Conservation (phyloP, 2,888 invertebrate species). For the Orthosia incerta region DNA sequence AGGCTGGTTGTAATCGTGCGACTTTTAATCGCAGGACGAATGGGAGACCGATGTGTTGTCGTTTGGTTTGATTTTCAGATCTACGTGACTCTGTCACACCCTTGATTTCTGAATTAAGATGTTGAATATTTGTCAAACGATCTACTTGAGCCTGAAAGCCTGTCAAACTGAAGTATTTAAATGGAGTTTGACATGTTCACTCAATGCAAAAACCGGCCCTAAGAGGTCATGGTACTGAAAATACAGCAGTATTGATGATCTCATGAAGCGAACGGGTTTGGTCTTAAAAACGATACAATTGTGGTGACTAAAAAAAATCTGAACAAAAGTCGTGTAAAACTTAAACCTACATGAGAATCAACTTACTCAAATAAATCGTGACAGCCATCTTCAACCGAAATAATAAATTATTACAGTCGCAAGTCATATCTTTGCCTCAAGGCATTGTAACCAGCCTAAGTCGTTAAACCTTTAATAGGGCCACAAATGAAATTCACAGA, state of each 20-base stretch:
- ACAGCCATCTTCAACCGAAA: not conserved
- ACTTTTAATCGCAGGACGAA: conserved; percentile 11
- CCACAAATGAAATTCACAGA: conserved; percentile 63
- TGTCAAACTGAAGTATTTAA: too few species aligned
- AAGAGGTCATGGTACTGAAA: not conserved
- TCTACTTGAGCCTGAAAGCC: too few species aligned
- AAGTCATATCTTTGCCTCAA: not conserved
- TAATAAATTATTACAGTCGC: not conserved
- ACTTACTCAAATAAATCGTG: not conserved
- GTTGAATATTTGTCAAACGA: too few species aligned
- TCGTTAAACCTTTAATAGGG: conserved; percentile 62
- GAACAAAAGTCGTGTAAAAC: too few species aligned
- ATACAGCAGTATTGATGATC: not conserved
- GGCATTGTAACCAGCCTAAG: conserved; percentile 32
- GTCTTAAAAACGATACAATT: too few species aligned
- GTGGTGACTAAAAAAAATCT: too few species aligned
- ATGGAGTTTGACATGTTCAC: too few species aligned
- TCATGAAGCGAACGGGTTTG: not conserved
- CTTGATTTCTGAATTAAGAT: too few species aligned
- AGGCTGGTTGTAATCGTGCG: conserved; percentile 13
- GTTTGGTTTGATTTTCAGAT: not conserved
- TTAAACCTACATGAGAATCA: not conserved
- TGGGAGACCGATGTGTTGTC: not conserved
- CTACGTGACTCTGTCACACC: too few species aligned
- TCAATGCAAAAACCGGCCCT: too few species aligned